Evolutionary conservation across 2,797 vertebrate species (phyloP).

Genomic region (Hoplostethus mediterraneus): DNA sequence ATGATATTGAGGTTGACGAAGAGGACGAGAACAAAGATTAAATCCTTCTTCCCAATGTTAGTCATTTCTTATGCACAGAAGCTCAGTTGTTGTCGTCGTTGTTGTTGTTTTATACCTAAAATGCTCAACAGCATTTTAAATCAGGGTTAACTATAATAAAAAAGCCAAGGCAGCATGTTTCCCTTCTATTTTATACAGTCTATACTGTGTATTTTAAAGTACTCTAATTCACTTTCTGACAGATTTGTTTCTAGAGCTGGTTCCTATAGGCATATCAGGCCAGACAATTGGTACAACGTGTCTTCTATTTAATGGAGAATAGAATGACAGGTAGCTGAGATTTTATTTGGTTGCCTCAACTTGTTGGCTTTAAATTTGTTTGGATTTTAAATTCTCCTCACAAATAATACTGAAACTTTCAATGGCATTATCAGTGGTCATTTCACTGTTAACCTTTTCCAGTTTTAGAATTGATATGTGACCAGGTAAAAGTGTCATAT

Average conservation of each 20-base stretch:
- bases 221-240: constrained; percentile 46
- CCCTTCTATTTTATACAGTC: constrained; percentile 70
- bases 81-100: constrained; percentile 34
- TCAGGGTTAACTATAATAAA: constrained; percentile 74
- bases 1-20: constrained; percentile 54
- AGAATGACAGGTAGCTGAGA: not conserved
- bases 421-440: constrained; percentile 47
- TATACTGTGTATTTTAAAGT: constrained; percentile 45
- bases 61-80: constrained; percentile 78
- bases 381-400: constrained; percentile 21
- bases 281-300: not conserved
- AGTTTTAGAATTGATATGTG: constrained; percentile 25
- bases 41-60: constrained; percentile 52
- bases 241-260: constrained; percentile 34
- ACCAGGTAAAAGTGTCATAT: constrained; percentile 29
- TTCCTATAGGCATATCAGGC: constrained; percentile 15
- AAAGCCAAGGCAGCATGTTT: constrained; percentile 70
- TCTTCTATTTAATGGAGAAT: constrained; percentile 28
- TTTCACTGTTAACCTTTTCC: constrained; percentile 25
- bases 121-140: constrained; percentile 61
- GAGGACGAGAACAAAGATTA: constrained; percentile 65
- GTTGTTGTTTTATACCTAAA: constrained; percentile 64
- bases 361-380: constrained; percentile 17
- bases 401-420: constrained; percentile 18
- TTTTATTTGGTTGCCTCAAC: not conserved